Base-by-base conservation (phyloP, 2,797 vertebrate species). In the Sternotherus odoratus region DNA sequence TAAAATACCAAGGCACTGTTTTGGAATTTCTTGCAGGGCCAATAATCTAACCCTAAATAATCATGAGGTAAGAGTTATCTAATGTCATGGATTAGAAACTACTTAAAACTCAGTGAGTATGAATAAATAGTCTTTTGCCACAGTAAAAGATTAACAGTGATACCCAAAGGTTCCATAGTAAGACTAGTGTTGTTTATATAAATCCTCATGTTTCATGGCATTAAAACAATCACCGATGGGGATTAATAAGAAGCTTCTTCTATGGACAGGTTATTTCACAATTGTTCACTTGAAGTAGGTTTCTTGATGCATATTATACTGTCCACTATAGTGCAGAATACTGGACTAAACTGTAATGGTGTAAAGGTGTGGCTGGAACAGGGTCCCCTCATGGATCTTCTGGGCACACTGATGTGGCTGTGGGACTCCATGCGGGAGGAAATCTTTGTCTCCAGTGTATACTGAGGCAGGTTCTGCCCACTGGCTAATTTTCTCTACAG, bases 11-110 rank as follows among this genome's bases (percentile, higher is more conserved):
- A 79, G 86, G 3, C 2, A 8, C 39, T 77, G 1, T 78, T 12
- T 80, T 74, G 39, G 39, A 74, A 43, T 16, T 74, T 46, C 69
- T 74, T 87, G 82, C 77, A 66, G 4, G 19, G 80, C 56, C 17
- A 28, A 36, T 19, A 39, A 13, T 66, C 26, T 69, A 13, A 81
- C 26, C 46, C 10, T 21, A 81, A 89, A 66, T 50, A 51, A 26
- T 36, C 2, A 48, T 82, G 23, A 30, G 48, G 84, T 87, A 85
- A 81, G 17, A 89, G 60, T 5, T 72, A 93, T 56, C 56, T 46
- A 4, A 4, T 21, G 21, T 16, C 79, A 80, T 49, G 8, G 10
- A 13, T 15, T 39, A 78, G 12, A 79, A 66, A 66, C 72, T 87
- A 23, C 46, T 6, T 57, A 78, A 90, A 49, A 49, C 15, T 60